These are phyloP conservation scores for Noctua pronuba DNA, from an alignment of 2,888 invertebrate genomes.

Conservation along the genomic window DNA sequence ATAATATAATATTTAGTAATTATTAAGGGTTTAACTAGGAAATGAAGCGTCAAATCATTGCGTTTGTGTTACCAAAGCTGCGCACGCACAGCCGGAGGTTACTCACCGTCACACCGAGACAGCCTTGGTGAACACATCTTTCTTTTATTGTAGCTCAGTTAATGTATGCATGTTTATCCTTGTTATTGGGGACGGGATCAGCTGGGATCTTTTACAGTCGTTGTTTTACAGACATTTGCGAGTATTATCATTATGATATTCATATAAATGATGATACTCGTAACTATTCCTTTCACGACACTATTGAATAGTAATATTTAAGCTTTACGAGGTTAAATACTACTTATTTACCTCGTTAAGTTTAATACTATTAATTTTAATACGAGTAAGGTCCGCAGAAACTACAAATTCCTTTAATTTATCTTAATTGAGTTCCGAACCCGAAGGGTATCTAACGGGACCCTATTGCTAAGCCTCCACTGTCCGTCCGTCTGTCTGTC, in stretches of 20 bases:
- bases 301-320: neutral
- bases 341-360: neutral
- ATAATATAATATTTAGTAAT: neutral
- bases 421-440: neutral
- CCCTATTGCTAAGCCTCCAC: no score
- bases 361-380: neutral
- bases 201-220: constrained; percentile 21
- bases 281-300: neutral
- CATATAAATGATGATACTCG: neutral
- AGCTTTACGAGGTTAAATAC: no score
- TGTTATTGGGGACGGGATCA: constrained; percentile 24
- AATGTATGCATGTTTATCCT: constrained; percentile 30
- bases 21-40: neutral
- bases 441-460: no score
- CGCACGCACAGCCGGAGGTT: constrained; percentile 59
- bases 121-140: constrained; percentile 64
- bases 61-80: constrained; percentile 46
- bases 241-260: neutral
- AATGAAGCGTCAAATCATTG: constrained; percentile 19
- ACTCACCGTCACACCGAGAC: constrained; percentile 64
- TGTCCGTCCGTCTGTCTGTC: no score
- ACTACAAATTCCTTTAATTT: neutral
- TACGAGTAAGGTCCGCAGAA: neutral
- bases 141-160: constrained; percentile 54
- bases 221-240: neutral